Evolutionary conservation across 2,113 vertebrate species (phyloP).

Genomic region (Nerophis lumbriciformis): DNA sequence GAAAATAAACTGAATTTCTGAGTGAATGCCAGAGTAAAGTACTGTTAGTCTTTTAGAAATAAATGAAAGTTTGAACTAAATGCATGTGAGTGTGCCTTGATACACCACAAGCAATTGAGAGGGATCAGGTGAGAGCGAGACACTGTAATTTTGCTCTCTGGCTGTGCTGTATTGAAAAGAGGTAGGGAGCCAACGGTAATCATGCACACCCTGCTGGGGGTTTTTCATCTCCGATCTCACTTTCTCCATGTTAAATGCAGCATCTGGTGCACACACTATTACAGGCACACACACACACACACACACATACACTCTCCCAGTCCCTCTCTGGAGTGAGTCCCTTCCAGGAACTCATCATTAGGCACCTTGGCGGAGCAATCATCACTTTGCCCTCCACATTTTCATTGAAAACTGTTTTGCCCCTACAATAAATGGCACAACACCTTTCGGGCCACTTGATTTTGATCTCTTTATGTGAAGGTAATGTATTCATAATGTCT

Average conservation of each 20-base stretch:
- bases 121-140: conserved; percentile 25
- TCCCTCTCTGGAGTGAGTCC: conserved; percentile 3
- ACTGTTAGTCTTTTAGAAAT: too few relatives aligned
- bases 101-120: conserved; percentile 38
- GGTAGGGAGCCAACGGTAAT: conserved; percentile 43
- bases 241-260: conserved; percentile 10
- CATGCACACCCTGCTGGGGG: conserved; percentile 38
- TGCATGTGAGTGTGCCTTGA: conserved; percentile 6
- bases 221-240: conserved; percentile 43
- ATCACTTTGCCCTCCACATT: conserved; percentile 31
- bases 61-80: not conserved
- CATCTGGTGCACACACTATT: not conserved
- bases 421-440: conserved; percentile 26
- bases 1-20: not conserved
- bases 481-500: conserved; percentile 6
- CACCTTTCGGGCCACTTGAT: conserved; percentile 18
- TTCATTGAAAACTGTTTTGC: conserved; percentile 18
- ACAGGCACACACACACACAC: conserved; percentile 11
- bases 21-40: not conserved
- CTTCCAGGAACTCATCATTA: conserved; percentile 38
- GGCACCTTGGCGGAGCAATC: conserved; percentile 30
- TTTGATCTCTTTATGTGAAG: conserved; percentile 18
- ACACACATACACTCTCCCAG: conserved; percentile 8
- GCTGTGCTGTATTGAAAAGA: conserved; percentile 42
- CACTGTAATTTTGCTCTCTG: conserved; percentile 47